Base-by-base conservation (phyloP, 30 jellyfish, hydroid and myxozoan species). In the Chrysaora quinquecirrha region DNA sequence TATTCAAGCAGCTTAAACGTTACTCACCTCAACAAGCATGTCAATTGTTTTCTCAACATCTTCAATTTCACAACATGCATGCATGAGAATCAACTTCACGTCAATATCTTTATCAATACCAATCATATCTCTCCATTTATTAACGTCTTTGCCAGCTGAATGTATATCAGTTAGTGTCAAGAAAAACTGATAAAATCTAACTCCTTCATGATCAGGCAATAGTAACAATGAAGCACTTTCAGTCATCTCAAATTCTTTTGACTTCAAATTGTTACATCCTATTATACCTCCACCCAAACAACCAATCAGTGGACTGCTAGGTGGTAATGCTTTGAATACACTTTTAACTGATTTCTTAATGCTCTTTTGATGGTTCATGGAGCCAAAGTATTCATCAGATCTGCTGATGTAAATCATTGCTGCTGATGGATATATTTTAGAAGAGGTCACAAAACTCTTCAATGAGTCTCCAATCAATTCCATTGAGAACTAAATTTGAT, bases 201-300 rank as follows among this genome's bases (percentile, higher is more conserved):
- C 65, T 11, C n/a, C 73, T 1, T 79, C 32, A 30, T 46, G 60
- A 38, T 49, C 9, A 23, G 95, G 89, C 33, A 84, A 29, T 16
- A 84, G n/a, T 48, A 84, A 30, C 22, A 61, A 25, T 25, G 95
- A 84, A 7, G 81, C 56, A 69, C 95, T 76, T 29, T 84, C 89
- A 63, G 58, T 24, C 30, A 46, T 70, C 28, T 84, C 95, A 4
- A 73, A 49, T 56, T 73, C 95, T 64, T 24, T 28, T 1, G 86
- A 35, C 27, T 35, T 31, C 23, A 30, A 1, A 32, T 31, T 32
- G 48, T 31, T 27, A 23, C 75, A 61, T 62, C 95, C 95, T 27
- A 84, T 48, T 30, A 84, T 58, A 28, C 95, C 95, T 16, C 89
- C 84, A 0, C 83, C 95, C n/a, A 73, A 78, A 7, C 84, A 78